Conservation (phyloP, 2,888 invertebrate genomes). For the Zaprionus bogoriensis region DNA sequence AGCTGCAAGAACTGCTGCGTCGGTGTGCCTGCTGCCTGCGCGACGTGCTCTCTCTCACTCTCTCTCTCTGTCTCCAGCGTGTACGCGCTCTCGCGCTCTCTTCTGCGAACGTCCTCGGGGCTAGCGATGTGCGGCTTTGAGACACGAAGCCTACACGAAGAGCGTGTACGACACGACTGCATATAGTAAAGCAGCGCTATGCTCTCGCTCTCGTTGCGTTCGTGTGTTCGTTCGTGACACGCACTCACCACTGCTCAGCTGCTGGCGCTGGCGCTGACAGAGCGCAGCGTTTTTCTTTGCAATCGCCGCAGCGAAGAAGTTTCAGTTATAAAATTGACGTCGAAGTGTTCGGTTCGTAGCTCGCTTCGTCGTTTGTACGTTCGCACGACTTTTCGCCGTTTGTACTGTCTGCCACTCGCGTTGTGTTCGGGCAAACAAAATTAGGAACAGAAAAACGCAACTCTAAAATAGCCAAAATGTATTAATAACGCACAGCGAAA, state of each 20-base stretch:
- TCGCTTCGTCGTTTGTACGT: constrained; percentile 32
- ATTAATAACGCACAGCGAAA: constrained; percentile 44
- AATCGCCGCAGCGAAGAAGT: constrained; percentile 40
- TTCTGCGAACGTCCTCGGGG: background rate
- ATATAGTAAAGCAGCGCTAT: background rate
- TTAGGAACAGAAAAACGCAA: constrained; percentile 20
- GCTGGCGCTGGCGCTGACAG: constrained; percentile 26
- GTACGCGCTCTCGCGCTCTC: constrained; percentile 23
- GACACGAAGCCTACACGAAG: background rate
- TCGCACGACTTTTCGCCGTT: constrained; percentile 27
- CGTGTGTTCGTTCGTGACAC: constrained; percentile 26
- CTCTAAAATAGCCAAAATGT: constrained; percentile 61
- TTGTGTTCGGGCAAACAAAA: constrained; percentile 46
- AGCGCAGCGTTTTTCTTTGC: constrained; percentile 46
- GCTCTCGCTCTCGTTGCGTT: constrained; percentile 5
- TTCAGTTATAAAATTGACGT: constrained; percentile 70
- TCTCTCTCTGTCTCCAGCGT: constrained; percentile 2
- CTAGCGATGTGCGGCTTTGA: background rate
- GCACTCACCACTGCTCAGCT: constrained; percentile 43
- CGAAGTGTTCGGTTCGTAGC: constrained; percentile 59
- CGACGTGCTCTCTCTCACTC: background rate
- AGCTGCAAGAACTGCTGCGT: constrained; percentile 64
- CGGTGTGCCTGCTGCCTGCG: constrained; percentile 29
- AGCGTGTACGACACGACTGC: background rate
- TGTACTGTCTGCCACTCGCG: constrained; percentile 35